Conservation (phyloP, 2,797 vertebrate genomes). For the Epinephelus coioides region DNA sequence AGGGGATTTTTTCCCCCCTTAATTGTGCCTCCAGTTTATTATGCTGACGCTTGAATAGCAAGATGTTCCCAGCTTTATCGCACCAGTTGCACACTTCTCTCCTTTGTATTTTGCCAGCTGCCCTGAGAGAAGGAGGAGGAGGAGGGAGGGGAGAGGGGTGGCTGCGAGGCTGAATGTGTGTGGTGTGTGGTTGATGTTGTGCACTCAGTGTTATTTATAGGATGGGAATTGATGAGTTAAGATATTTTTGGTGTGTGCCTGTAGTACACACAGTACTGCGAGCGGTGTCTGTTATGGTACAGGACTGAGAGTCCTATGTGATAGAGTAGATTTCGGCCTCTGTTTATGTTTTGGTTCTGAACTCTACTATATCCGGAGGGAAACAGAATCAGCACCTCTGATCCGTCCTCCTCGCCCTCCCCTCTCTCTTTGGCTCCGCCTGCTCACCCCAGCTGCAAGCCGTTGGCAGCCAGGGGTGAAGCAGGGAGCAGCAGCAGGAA, state of each 20-base stretch:
- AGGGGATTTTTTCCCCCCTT: constrained; percentile 47
- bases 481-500: constrained; percentile 52
- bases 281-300: neutral
- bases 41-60: constrained; percentile 82
- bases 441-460: constrained; percentile 71
- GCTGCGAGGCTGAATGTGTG: constrained; percentile 48
- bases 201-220: constrained; percentile 41
- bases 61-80: constrained; percentile 87
- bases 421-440: constrained; percentile 16
- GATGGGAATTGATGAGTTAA: constrained; percentile 36
- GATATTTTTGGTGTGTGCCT: constrained; percentile 8
- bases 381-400: constrained; percentile 58
- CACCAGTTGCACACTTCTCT: constrained; percentile 88
- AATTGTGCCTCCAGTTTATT: constrained; percentile 82
- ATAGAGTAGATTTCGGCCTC: neutral
- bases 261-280: neutral
- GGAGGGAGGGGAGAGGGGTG: constrained; percentile 18
- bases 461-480: constrained; percentile 66
- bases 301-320: neutral
- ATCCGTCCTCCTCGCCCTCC: constrained; percentile 36
- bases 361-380: constrained; percentile 51
- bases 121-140: constrained; percentile 68
- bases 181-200: constrained; percentile 40
- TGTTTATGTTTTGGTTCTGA: constrained; percentile 54
- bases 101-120: constrained; percentile 88